Evolutionary conservation across 2,113 vertebrate genomes (phyloP), one percentile per base, ranked within the genome.

Genomic region (Sterrhoptilus dennistouni): DNA sequence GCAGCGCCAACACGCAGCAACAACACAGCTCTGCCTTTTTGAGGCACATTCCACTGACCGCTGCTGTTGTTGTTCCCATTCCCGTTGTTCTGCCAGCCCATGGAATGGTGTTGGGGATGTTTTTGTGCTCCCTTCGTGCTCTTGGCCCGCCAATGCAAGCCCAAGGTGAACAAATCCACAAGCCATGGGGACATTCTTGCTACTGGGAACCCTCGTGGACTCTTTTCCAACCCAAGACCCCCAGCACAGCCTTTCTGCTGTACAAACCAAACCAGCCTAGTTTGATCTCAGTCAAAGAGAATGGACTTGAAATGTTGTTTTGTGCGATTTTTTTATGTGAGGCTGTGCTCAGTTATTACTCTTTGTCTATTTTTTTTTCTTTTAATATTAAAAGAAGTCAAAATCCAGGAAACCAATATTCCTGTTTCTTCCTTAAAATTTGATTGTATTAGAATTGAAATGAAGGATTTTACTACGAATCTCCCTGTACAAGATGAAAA

Each of bases 61-160:
- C 23, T 28, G n/a, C 59, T 47, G 0, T 1, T 40, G 23, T 4
- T 64, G 44, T 6, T 69, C 24, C 1, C 27, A 0, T 35, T 60
- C 18, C 8, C 24, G 13, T 9, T 1, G 12, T 10, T 38, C 82
- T 79, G 60, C 60, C 31, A 22, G 78, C 35, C 50, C 12, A 3
- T 0, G 0, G 72, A 40, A 33, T 0, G 5, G 6, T 2, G 68
- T 11, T 4, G 0, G n/a, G 65, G 28, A 12, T 8, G 9, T 23
- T 61, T 49, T 33, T 28, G 0, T 5, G 25, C 5, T 27, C 40
- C 14, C 45, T 50, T 21, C 14, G 25, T 7, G 11, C 49, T 69
- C 40, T 21, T 12, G 36, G 49, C 44, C 45, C 9, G 59, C 14
- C 14, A 5, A 0, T 6, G 18, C 3, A 5, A 60, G 31, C 23